phyloP scores from a whole-genome alignment of 2,113 vertebrate species.

The Lucifuga dentata region DNA sequence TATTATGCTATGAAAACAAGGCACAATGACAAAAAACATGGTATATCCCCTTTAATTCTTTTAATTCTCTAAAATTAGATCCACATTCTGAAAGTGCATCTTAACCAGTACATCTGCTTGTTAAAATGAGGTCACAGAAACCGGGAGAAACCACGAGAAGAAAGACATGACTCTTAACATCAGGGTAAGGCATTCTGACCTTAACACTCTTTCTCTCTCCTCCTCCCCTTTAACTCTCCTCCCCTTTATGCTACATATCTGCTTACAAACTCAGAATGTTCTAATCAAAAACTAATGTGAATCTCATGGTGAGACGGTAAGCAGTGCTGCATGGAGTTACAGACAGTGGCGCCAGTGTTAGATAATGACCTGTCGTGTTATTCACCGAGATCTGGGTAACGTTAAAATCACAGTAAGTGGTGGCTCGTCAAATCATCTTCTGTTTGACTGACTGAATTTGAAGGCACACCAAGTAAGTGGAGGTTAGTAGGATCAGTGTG shows the following conservation, averaged over 20 bases:
- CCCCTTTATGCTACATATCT: neutral
- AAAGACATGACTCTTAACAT: neutral
- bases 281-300: slow-evolving; percentile 64
- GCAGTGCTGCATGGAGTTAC: slow-evolving; percentile 48
- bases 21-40: no score
- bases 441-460: slow-evolving; percentile 48
- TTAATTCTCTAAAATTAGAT: no score
- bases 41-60: no score
- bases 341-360: slow-evolving; percentile 63
- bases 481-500: slow-evolving; percentile 44
- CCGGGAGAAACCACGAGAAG: no score
- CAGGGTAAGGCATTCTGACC: no score
- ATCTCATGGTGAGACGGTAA: slow-evolving; percentile 69
- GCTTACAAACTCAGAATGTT: slow-evolving; percentile 16
- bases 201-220: neutral
- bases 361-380: slow-evolving; percentile 61
- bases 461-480: slow-evolving; percentile 27
- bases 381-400: slow-evolving; percentile 56
- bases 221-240: no score
- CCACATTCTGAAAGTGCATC: no score
- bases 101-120: no score
- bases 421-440: slow-evolving; percentile 50
- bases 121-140: no score
- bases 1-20: no score
- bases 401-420: slow-evolving; percentile 52